A percentile compares a stretch with the other conserved stretches of the same genome.
Conservation (phyloP, 2,113 vertebrate genomes). For the Cyprinodon tularosa region DNA sequence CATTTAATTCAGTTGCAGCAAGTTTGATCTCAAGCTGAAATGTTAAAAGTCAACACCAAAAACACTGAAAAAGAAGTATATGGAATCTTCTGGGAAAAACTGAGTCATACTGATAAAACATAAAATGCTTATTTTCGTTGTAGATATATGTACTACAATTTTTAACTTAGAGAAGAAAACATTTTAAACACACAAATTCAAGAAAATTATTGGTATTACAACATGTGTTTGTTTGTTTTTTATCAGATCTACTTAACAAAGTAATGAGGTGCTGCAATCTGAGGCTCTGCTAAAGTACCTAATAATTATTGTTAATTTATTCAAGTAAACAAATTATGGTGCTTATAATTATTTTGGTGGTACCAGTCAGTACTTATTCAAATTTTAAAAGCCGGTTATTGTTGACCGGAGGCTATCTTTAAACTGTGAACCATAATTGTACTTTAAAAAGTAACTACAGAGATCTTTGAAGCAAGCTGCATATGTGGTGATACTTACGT, state of each 20-base stretch:
- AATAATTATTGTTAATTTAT: not conserved
- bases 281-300: not conserved
- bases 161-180: not conserved
- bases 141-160: not conserved
- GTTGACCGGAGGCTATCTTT: not conserved
- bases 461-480: not conserved
- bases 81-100: too few species aligned
- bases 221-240: not conserved
- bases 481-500: constrained; percentile 81
- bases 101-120: not conserved
- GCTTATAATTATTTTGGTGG: not conserved
- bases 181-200: not conserved
- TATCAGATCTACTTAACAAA: not conserved
- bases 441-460: not conserved
- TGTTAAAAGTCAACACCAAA: not conserved
- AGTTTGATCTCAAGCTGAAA: not conserved
- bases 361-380: not conserved
- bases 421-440: not conserved
- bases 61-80: not conserved
- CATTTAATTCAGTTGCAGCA: not conserved
- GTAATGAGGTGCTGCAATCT: not conserved
- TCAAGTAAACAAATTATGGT: not conserved
- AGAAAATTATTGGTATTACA: not conserved
- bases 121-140: not conserved
- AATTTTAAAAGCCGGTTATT: not conserved